Evolutionary conservation across 2,113 vertebrate genomes (phyloP), one percentile per base, ranked within the genome.

Genomic region (Thamnophis sirtalis): DNA sequence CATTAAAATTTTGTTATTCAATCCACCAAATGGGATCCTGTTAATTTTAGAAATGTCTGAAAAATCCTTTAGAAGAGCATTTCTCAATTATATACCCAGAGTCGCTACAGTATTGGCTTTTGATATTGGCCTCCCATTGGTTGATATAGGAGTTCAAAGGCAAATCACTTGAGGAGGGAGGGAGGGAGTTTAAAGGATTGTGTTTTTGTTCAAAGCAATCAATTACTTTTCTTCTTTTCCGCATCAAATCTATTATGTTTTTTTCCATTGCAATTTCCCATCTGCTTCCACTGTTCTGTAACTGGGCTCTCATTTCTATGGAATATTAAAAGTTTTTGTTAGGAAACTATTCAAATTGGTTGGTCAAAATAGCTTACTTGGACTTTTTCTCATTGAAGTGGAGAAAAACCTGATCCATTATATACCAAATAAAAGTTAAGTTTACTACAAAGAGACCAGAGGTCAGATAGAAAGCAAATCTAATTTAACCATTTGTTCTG

Each of bases 261-360:
- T 17, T 80, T 80, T 43, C n/a, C 73, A 80, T 80, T 43, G 3
- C 3, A 80, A 80, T 38, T 80, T 38, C 21, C 73, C 5, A 43
- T 38, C 17, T 21, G 73, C n/a, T 80, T 17, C 73, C 15, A 38
- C 33, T 80, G 33, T 80, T 80, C 73, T 43, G 17, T 80, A 38
- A 8, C 15, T 38, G 68, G 5, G n/a, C 15, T 33, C 15, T 80
- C n/a, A 80, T 38, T 80, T 80, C 68, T 80, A 33, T 38, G 17
- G 33, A 43, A 43, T 80, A 80, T 89, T 86, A 95, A 86, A 84
- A 85, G 94, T 92, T 33, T 95, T 91, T 95, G 93, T 48, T 1
- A 73, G 38, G 15, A 51, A 91, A 54, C n/a, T 22, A 90, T 21
- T 38, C 51, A 55, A 38, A 55, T 55, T 50, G 13, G 10, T 43